Evolutionary conservation across 2,113 vertebrate species (phyloP).

Genomic region (Illadopsis cleaveri): DNA sequence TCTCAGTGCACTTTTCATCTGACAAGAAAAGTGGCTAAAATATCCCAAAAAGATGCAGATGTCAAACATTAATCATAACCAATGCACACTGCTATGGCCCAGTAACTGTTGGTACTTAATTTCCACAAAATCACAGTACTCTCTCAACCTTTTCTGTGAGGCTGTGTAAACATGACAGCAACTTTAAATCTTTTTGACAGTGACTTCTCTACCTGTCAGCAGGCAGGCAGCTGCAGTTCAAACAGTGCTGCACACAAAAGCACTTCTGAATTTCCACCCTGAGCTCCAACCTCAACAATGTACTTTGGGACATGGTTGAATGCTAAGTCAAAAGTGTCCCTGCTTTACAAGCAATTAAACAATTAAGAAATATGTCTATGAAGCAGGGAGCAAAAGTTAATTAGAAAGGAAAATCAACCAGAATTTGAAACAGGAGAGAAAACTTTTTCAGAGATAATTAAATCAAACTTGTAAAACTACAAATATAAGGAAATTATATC

Average conservation of each 20-base stretch:
- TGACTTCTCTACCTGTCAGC: slow-evolving; percentile 15
- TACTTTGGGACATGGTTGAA: background rate
- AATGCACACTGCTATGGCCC: background rate
- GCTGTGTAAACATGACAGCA: slow-evolving; percentile 47
- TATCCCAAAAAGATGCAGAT: slow-evolving; percentile 26
- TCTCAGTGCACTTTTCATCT: background rate
- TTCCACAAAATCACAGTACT: slow-evolving; percentile 23
- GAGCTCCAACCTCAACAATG: background rate
- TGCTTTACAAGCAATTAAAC: background rate
- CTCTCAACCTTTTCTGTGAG: background rate
- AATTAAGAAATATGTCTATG: background rate
- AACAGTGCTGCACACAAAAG: background rate
- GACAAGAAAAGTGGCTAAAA: slow-evolving; percentile 10
- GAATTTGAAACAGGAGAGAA: background rate
- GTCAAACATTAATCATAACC: slow-evolving; percentile 55
- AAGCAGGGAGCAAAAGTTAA: background rate
- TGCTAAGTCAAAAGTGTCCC: background rate
- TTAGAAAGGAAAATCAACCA: background rate
- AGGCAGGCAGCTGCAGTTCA: slow-evolving; percentile 7
- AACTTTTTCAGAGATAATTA: background rate
- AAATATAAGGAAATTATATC: background rate
- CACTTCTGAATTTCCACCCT: background rate
- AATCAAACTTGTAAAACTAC: background rate
- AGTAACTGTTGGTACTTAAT: slow-evolving; percentile 31
- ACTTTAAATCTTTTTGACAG: slow-evolving; percentile 64